Base-by-base conservation (phyloP, 2,888 invertebrate genomes). In the Lasioglossum oenotherae region DNA sequence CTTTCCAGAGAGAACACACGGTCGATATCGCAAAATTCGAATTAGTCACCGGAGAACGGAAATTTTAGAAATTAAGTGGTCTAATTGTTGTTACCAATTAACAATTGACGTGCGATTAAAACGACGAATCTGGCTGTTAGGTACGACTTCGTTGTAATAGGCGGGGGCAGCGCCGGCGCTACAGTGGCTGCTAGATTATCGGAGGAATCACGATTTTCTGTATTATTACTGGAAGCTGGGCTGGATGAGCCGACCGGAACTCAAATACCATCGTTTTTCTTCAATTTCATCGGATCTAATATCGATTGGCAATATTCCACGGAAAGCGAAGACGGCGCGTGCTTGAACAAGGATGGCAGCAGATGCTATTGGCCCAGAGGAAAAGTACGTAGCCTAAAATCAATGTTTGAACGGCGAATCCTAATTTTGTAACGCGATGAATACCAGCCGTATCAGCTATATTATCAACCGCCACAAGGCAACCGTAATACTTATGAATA, bases 271-370 rank as follows among this genome's bases (percentile, higher is more conserved):
- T 98, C 98, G 4, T 98, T 98, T 97, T 98, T 98, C 95, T 96
- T 98, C 81, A 98, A 98, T 95, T 98, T 98, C 94, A 96, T 98
- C 81, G 98, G 98, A 6, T 97, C 97, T 74, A 97, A 97, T 89
- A 98, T 98, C 91, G 98, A 98, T 95, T 98, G 98, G 98, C 97
- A 97, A 44, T 98, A 97, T 95, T 97, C 96, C 89, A 98, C 98
- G 0, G 98, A 98, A 94, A 97, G 98, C 0, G 98, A 98, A 94
- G 96, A 96, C 80, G 96, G 96, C 14, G 98, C 98, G 0, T 98
- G 98, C 91, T 96, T 98, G 41, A 97, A 97, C 1, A 97, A 98
- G 92, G 96, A 96, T 0, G 97, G 96, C 46, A 96, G 96, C 44
- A 96, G 97, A 89, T 98, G 98, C 94, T 97, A 97, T 94, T 98